phyloP scores from a whole-genome alignment of 2,888 invertebrate genomes.

The Euzetes globulus region DNA sequence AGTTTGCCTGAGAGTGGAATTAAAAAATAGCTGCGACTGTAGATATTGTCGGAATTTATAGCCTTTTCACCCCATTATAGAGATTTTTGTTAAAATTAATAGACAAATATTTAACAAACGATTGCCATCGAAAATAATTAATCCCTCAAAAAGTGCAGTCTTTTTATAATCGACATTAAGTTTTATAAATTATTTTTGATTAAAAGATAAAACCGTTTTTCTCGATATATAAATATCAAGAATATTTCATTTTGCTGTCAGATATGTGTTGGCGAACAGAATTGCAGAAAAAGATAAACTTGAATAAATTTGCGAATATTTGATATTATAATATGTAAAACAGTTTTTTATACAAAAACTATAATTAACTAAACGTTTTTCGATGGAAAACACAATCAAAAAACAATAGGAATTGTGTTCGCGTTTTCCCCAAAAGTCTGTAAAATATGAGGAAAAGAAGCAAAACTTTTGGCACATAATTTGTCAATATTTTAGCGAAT shows the following conservation, averaged over 20 bases:
- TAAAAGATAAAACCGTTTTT: background rate
- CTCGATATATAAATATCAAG: background rate
- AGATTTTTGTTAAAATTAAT: slow-evolving; percentile 16
- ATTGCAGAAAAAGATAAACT: background rate
- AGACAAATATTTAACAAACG: slow-evolving; percentile 29
- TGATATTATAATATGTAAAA: background rate
- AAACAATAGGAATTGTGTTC: background rate
- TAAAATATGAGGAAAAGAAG: background rate
- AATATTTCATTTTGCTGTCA: background rate
- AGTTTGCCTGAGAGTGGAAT: background rate
- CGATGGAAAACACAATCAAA: no score
- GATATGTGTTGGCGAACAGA: background rate
- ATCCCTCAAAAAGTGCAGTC: background rate
- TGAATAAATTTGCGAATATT: background rate
- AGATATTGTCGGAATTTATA: slow-evolving; percentile 5
- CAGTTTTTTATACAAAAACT: background rate
- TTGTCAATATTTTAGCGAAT: background rate
- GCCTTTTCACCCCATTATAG: background rate
- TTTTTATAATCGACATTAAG: slow-evolving; percentile 1
- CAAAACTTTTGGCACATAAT: background rate
- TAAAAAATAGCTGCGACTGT: background rate
- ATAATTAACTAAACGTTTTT: slow-evolving; percentile 8
- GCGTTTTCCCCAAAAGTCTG: background rate
- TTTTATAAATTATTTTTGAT: slow-evolving; percentile 30
- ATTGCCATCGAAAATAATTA: slow-evolving; percentile 26